Evolutionary conservation across 2,113 vertebrate species (phyloP).

Genomic region (Mola mola): DNA sequence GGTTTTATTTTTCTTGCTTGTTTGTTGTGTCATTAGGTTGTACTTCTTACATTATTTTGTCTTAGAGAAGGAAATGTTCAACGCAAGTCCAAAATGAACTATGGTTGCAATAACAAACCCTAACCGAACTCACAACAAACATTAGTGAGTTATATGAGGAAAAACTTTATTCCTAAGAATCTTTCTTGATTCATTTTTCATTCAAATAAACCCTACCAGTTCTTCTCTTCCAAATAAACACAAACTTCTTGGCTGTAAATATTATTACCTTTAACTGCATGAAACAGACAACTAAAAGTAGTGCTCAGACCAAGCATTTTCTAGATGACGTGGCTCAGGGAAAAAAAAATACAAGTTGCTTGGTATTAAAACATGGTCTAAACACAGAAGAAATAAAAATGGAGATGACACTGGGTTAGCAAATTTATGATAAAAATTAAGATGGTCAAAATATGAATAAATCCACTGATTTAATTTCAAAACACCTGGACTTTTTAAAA

Average conservation of each 20-base stretch:
- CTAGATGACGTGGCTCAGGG: no score
- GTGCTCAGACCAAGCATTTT: no score
- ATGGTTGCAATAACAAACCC: not conserved
- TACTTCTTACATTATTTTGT: not conserved
- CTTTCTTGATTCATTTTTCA: constrained; percentile 17
- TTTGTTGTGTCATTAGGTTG: not conserved
- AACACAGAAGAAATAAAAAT: no score
- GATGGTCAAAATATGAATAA: no score
- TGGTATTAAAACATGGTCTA: no score
- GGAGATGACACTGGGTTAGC: no score
- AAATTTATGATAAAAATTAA: no score
- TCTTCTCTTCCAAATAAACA: constrained; percentile 37
- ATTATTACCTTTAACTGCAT: constrained; percentile 1
- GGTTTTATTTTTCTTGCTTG: not conserved
- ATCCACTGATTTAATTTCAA: no score
- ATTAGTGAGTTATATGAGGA: constrained; percentile 17
- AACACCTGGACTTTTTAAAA: no score
- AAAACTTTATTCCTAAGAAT: not conserved
- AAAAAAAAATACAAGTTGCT: no score
- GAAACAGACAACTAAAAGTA: constrained; percentile 26
- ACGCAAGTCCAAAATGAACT: not conserved
- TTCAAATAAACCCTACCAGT: constrained; percentile 37
- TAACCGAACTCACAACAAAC: not conserved
- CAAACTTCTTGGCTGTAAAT: constrained; percentile 8
- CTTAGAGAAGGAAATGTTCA: not conserved